Base-by-base conservation (phyloP, 2,797 vertebrate species). In the Scleropages formosus region DNA sequence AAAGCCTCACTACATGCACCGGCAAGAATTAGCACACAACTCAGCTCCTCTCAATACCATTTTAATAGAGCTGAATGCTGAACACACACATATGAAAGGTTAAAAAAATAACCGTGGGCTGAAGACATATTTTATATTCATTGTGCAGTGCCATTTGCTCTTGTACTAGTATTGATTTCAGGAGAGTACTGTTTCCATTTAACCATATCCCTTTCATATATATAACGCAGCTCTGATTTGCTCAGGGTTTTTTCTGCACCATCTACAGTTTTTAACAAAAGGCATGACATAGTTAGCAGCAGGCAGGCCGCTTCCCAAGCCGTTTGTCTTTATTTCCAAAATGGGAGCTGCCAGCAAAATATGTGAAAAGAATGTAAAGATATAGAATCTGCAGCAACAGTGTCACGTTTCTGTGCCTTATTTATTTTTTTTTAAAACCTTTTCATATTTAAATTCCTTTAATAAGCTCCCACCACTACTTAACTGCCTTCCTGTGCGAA, bases 251-350 rank as follows among this genome's bases (percentile, higher is more conserved):
- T 72, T 75, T 31, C 77, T 75, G 78, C 82, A 83, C 56, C 71
- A 62, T 74, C 49, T 62, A 72, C 73, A 72, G 79, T 84, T 78
- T 81, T 87, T 83, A 82, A 75, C 81, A 81, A 78, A 79, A 78
- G 82, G 79, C 80, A 59, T 31, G 16, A 67, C 61, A 66, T 62
- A 66, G 49, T 67, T 22, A 85, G 81, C 84, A 87, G 87, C 85
- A 85, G 59, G 69, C 49, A 24, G 16, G 64, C 70, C 47, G 83
- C 80, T 66, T 76, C 79, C 70, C 79, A 80, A 83, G 82, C 86
- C 85, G 82, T 85, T 83, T 82, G 84, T 85, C 85, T 87, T 83
- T 84, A 84, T 88, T 87, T 88, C 85, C 87, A 87, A 88, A 88
- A 86, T 81, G 78, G 70, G 69, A 87, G 62, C 86, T 88, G 86